These are phyloP conservation scores for Lydus trimaculatus DNA, from an alignment of 2,888 invertebrate genomes.

Conservation along the genomic window DNA sequence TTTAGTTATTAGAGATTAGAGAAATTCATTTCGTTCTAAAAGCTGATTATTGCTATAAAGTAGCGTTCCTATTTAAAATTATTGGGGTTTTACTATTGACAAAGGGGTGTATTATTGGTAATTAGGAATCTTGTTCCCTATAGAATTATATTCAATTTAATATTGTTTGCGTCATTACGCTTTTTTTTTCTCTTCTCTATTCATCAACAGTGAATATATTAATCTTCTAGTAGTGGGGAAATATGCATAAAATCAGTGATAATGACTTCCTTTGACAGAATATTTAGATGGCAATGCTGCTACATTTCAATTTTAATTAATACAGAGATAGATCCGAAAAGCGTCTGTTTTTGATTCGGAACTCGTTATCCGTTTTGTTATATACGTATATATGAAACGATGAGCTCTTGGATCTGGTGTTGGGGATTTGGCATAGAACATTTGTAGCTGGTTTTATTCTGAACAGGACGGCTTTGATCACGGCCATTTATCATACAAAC, in stretches of 20 bases:
- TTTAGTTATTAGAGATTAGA: slow-evolving; percentile 7
- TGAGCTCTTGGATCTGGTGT: slow-evolving; percentile 15
- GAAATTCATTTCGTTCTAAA: slow-evolving; percentile 12
- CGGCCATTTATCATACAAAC: slow-evolving; percentile 33
- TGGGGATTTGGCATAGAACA: slow-evolving; percentile 21
- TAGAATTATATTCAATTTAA: no score
- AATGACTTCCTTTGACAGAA: not conserved
- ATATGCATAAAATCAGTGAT: not conserved
- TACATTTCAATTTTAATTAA: slow-evolving; percentile 5
- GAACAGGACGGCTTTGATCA: slow-evolving; percentile 23
- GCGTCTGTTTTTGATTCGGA: not conserved
- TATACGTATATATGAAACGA: slow-evolving; percentile 24
- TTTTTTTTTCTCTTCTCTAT: no score
- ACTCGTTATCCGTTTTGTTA: slow-evolving; percentile 11
- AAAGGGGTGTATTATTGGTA: not conserved
- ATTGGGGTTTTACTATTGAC: not conserved
- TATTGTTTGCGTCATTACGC: no score
- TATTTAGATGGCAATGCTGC: not conserved
- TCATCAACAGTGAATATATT: not conserved
- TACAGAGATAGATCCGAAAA: not conserved
- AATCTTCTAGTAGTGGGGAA: not conserved
- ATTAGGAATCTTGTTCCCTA: not conserved
- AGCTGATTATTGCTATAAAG: slow-evolving; percentile 12
- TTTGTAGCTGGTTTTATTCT: slow-evolving; percentile 30
- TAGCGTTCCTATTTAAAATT: not conserved